These are phyloP conservation scores for Corythaeola cristata DNA, from an alignment of 2,113 vertebrate species.

Conservation along the genomic window DNA sequence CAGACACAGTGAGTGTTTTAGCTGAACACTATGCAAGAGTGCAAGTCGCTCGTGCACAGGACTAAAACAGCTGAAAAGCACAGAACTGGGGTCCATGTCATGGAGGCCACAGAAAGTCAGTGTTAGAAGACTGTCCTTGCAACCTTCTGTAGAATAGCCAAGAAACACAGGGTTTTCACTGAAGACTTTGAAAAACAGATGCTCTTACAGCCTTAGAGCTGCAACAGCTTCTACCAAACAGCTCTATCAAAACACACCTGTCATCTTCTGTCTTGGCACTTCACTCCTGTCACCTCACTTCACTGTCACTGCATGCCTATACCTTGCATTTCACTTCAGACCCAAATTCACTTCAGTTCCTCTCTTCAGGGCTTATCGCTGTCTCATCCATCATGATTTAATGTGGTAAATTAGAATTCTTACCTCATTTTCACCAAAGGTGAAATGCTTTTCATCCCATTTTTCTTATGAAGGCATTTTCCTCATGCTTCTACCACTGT, in stretches of 20 bases:
- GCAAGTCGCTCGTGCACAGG: background rate
- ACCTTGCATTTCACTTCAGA: constrained; percentile 9
- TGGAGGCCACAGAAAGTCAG: background rate
- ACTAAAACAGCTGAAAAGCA: background rate
- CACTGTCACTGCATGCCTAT: background rate
- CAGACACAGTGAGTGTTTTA: background rate
- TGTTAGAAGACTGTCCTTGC: background rate
- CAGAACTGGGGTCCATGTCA: background rate
- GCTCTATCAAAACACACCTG: constrained; percentile 7
- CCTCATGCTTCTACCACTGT: background rate
- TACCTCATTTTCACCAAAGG: background rate
- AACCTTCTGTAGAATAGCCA: background rate
- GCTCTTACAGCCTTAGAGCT: background rate
- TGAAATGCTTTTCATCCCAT: background rate
- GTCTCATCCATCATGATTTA: background rate
- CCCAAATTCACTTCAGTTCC: background rate
- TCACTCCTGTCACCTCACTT: constrained; percentile 1
- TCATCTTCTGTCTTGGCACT: constrained; percentile 17
- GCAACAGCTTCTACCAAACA: constrained; percentile 10
- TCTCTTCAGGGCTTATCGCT: background rate
- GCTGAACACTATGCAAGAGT: background rate
- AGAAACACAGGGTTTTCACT: background rate
- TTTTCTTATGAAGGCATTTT: background rate
- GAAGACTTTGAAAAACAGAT: background rate
- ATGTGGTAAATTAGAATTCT: background rate